These are phyloP conservation scores for Tympanuchus pallidicinctus DNA, from an alignment of 2,113 vertebrate species.

Conservation along the genomic window DNA sequence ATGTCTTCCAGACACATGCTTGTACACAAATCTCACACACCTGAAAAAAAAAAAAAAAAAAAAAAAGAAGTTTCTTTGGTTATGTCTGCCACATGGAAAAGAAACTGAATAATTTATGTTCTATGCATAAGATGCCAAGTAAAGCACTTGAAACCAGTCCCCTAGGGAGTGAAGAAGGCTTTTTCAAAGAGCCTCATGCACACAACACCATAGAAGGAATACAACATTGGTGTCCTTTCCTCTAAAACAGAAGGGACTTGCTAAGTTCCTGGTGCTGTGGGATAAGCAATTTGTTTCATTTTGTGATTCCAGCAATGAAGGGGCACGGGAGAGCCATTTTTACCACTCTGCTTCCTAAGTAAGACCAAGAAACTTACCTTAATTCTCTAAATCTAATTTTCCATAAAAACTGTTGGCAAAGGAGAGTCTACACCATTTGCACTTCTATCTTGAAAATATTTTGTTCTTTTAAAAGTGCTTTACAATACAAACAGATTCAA, in stretches of 20 bases:
- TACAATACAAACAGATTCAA: not conserved
- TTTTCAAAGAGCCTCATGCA: not conserved
- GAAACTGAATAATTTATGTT: not conserved
- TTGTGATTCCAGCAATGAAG: not conserved
- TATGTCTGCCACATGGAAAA: not conserved
- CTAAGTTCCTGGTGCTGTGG: accelerated
- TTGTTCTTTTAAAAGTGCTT: not conserved
- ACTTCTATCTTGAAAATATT: not conserved
- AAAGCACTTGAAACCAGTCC: not conserved
- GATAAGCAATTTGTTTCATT: not conserved
- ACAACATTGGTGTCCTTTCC: not conserved
- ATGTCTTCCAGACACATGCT: not conserved
- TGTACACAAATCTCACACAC: not conserved
- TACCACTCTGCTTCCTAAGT: not conserved
- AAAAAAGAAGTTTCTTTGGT: not conserved
- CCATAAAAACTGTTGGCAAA: not conserved
- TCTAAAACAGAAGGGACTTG: not conserved
- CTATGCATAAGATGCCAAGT: accelerated
- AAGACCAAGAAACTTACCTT: not conserved
- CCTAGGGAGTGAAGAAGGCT: not conserved
- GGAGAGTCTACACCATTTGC: not conserved
- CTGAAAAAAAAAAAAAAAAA: not conserved
- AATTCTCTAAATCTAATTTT: not conserved
- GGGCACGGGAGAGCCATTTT: not conserved
- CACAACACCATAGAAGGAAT: not conserved